A percentile compares a stretch with the other conserved stretches of the same genome.
Conservation (phyloP, 2,113 vertebrate genomes). For the Zosterops japonicus region DNA sequence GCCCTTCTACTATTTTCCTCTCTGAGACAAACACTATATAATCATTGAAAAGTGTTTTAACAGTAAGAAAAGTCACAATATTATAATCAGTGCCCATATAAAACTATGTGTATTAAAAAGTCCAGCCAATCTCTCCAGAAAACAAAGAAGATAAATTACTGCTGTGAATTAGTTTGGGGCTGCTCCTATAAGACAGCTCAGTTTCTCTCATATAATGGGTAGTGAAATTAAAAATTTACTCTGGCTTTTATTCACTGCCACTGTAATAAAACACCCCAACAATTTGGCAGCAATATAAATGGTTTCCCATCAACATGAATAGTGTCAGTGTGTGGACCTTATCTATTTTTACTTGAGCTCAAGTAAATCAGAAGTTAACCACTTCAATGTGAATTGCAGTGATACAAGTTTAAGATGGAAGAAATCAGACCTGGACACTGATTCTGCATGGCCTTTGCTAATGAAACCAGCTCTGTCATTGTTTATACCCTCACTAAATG, state of each 20-base stretch:
- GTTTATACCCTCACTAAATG: not conserved
- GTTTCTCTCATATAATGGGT: not conserved
- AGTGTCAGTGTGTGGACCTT: not conserved
- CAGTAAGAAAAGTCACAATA: not conserved
- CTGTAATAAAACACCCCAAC: not conserved
- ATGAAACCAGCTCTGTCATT: not conserved
- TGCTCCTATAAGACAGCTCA: not conserved
- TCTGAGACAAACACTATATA: not conserved
- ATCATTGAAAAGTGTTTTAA: not conserved
- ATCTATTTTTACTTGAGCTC: not conserved
- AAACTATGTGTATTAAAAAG: not conserved
- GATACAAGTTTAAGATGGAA: not conserved
- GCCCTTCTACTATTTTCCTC: not conserved
- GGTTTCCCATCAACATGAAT: conserved; percentile 15
- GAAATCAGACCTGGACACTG: not conserved
- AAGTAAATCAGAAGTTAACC: conserved; percentile 38
- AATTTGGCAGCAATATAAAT: conserved; percentile 14
- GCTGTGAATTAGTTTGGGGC: not conserved
- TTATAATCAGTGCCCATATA: not conserved
- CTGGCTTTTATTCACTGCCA: conserved; percentile 33
- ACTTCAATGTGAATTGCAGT: not conserved
- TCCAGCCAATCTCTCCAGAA: conserved; percentile 5
- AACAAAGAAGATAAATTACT: conserved; percentile 34
- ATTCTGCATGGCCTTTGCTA: not conserved
- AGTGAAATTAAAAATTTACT: conserved; percentile 35